These are phyloP conservation scores for Alloplasta piceator DNA, from an alignment of 2,888 invertebrate genomes.

Conservation along the genomic window DNA sequence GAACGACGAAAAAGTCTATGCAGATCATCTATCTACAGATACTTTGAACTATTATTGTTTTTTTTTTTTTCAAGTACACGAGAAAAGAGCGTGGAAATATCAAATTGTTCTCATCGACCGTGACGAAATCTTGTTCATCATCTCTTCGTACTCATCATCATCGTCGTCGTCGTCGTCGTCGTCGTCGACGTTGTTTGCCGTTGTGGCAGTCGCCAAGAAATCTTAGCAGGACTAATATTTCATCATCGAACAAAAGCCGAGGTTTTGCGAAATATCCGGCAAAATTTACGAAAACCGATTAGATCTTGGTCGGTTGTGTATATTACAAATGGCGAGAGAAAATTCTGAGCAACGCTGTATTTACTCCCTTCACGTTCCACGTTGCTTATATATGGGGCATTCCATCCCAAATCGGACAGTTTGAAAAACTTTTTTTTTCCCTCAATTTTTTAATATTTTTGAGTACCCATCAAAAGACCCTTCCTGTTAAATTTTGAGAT, in stretches of 20 bases:
- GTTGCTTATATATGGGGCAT: too few species aligned
- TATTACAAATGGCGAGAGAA: slow-evolving; percentile 52
- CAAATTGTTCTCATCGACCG: slow-evolving; percentile 69
- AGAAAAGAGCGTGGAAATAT: slow-evolving; percentile 65
- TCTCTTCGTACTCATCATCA: slow-evolving; percentile 46
- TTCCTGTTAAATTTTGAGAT: too few species aligned
- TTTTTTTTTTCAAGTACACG: slow-evolving; percentile 17
- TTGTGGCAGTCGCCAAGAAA: slow-evolving; percentile 28
- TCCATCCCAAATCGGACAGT: too few species aligned
- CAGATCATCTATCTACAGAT: background rate
- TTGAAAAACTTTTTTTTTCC: too few species aligned
- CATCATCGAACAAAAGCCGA: slow-evolving; percentile 66
- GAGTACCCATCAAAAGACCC: too few species aligned
- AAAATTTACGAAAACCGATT: slow-evolving; percentile 65
- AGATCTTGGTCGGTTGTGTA: slow-evolving; percentile 51
- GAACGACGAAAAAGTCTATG: too few species aligned
- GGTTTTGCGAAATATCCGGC: slow-evolving; percentile 70
- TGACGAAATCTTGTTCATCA: slow-evolving; percentile 64
- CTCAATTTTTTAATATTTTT: too few species aligned
- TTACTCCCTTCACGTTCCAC: background rate
- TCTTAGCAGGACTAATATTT: slow-evolving; percentile 58
- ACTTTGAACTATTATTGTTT: background rate
- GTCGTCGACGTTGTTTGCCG: slow-evolving; percentile 23
- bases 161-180: slow-evolving; percentile 46
- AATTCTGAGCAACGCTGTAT: too few species aligned